Percentiles rank a stretch among this genome's conserved stretches.
These are phyloP conservation scores for Drosophila neonasuta DNA, from an alignment of 2,888 invertebrate species.

Conservation along the genomic window DNA sequence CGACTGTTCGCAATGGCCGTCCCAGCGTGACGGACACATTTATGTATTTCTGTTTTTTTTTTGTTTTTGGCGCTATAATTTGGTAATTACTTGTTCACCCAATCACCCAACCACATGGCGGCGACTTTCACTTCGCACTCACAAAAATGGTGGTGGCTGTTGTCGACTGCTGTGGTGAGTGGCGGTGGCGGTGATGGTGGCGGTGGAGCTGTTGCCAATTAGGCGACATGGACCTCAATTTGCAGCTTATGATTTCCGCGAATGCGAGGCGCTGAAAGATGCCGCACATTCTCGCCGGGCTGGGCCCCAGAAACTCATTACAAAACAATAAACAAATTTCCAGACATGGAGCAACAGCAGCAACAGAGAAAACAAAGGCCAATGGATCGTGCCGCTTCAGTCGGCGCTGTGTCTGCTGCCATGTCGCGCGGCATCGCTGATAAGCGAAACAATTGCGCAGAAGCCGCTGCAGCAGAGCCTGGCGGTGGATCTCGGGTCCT, in stretches of 20 bases:
- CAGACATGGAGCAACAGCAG: constrained; percentile 64
- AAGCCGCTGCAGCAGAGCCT: constrained; percentile 38
- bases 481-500: neutral
- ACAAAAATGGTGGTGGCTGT: constrained; percentile 4
- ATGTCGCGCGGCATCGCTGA: constrained; percentile 72
- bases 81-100: constrained; percentile 48
- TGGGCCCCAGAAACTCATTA: constrained; percentile 65
- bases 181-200: constrained; percentile 16
- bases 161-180: constrained; percentile 5
- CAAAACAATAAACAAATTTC: constrained; percentile 80
- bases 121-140: neutral
- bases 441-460: constrained; percentile 77
- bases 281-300: constrained; percentile 52
- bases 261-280: constrained; percentile 60
- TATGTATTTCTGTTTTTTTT: constrained; percentile 22
- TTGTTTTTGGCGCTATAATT: constrained; percentile 55
- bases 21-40: constrained; percentile 49
- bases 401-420: constrained; percentile 72
- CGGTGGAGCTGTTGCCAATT: constrained; percentile 60
- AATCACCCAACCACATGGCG: constrained; percentile 12
- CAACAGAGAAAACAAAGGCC: constrained; percentile 58
- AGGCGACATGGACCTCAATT: constrained; percentile 70
- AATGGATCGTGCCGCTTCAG: constrained; percentile 69
- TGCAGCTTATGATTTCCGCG: constrained; percentile 75
- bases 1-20: constrained; percentile 48